A percentile compares a stretch with the other conserved stretches of the same genome.
phyloP scores from a whole-genome alignment of 64 coral and sea anemone genomes.

The Pocillopora damicornis region DNA sequence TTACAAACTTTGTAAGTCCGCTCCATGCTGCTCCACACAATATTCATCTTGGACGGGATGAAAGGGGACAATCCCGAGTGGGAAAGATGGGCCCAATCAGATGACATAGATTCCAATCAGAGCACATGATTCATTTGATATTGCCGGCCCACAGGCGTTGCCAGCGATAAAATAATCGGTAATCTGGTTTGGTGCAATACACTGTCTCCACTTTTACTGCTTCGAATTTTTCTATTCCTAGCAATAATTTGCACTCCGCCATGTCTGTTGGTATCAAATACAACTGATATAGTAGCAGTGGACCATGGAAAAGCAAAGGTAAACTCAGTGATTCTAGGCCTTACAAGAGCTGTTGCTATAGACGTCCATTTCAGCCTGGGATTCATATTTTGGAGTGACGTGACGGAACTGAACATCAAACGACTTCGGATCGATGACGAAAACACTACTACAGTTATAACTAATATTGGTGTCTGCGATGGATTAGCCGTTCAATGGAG shows the following conservation, averaged over 20 bases:
- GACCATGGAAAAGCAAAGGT: constrained; percentile 8
- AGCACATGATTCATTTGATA: no score
- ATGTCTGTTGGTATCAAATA: constrained; percentile 44
- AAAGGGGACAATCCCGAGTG: no score
- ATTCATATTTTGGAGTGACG: constrained; percentile 69
- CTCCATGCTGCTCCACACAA: no score
- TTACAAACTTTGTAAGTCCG: no score
- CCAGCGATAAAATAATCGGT: no score
- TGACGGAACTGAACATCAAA: constrained; percentile 6
- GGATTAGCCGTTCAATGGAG: constrained; percentile 63
- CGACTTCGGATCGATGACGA: constrained; percentile 27
- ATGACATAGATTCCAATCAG: no score
- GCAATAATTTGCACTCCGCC: neutral
- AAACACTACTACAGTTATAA: constrained; percentile 5
- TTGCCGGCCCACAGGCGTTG: no score
- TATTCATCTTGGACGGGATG: no score
- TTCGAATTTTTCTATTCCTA: neutral
- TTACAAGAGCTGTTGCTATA: constrained; percentile 35
- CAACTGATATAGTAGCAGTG: constrained; percentile 46
- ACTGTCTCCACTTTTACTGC: no score
- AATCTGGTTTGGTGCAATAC: no score
- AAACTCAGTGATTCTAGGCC: neutral
- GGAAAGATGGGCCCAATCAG: no score
- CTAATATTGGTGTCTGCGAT: constrained; percentile 49
- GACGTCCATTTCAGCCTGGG: constrained; percentile 44